Evolutionary conservation across 2,888 invertebrate species (phyloP), one percentile per base, ranked within the genome.

Genomic region (Andrena fulva): DNA sequence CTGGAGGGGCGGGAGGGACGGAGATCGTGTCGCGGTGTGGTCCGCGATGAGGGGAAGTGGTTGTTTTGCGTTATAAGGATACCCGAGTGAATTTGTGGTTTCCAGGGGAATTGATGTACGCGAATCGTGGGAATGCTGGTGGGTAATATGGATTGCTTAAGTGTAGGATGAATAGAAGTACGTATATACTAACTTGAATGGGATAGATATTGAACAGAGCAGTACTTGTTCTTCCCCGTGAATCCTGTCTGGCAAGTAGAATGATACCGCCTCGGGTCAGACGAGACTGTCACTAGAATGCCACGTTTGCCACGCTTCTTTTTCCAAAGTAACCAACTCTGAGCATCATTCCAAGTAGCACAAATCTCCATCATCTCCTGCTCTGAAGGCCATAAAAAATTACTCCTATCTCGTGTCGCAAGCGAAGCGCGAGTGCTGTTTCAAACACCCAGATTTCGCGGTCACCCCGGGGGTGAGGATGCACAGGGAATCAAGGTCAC

Each of bases 401-500:
- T 1, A 4, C 16, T 1, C 42, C 12, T 10, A 27, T 20, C 54
- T 10, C 54, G 24, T 27, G 8, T 8, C 10, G 56, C 56, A 24
- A 54, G 24, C 27, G 4, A 27, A 4, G 1, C 69, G 29, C 56
- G 29, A 59, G 2, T 50, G 33, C 27, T 27, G 48, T 27, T 31
- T 64, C 7, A 5, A 84, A 52, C 67, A 29, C 48, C 35, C 69
- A 75, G 80, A 75, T 83, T 84, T 79, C 78, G 81, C 78, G 82
- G 76, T 83, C 86, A 86, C 71, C 82, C 79, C 67, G 63, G 72
- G 81, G 82, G 84, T 83, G 84, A 85, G 77, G 84, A 70, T 78
- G 52, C 70, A 62, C 70, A 4, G 60, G 63, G 84, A 84, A 89
- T 91, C 91, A 92, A 92, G 92, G 92, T 89, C 91, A 90, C 79